Evolutionary conservation across 2,888 invertebrate genomes (phyloP).

Genomic region (Hecatera dysodea): DNA sequence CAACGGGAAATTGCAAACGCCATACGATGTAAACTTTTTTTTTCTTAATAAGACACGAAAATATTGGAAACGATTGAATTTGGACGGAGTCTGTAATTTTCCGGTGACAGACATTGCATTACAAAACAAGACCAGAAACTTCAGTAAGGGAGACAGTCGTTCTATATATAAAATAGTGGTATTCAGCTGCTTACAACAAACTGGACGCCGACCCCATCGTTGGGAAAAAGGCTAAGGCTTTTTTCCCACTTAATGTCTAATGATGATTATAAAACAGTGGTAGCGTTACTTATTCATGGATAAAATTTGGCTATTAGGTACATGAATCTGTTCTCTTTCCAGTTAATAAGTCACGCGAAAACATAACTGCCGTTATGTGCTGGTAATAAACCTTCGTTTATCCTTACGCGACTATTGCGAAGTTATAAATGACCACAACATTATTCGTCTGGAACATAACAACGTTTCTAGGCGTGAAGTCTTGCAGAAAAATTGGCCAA

Average conservation of each 20-base stretch:
- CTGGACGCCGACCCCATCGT: too few species aligned
- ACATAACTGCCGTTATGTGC: constrained; percentile 5
- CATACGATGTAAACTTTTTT: too few species aligned
- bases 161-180: background rate
- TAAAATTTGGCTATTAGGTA: background rate
- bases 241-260: too few species aligned
- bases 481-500: constrained; percentile 29
- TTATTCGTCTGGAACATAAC: constrained; percentile 34
- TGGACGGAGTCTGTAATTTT: too few species aligned
- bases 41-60: too few species aligned
- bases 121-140: background rate
- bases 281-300: constrained; percentile 5
- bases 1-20: too few species aligned
- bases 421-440: constrained; percentile 29
- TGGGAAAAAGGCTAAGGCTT: too few species aligned
- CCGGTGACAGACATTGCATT: constrained; percentile 23
- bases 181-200: too few species aligned
- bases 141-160: background rate
- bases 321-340: background rate
- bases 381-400: constrained; percentile 28
- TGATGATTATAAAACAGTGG: constrained; percentile 3
- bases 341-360: background rate
- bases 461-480: constrained; percentile 7
- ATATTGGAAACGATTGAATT: too few species aligned
- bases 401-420: constrained; percentile 12